Evolutionary conservation across 2,888 invertebrate species (phyloP), one percentile per base, ranked within the genome.

Genomic region (Agrotis exclamationis): DNA sequence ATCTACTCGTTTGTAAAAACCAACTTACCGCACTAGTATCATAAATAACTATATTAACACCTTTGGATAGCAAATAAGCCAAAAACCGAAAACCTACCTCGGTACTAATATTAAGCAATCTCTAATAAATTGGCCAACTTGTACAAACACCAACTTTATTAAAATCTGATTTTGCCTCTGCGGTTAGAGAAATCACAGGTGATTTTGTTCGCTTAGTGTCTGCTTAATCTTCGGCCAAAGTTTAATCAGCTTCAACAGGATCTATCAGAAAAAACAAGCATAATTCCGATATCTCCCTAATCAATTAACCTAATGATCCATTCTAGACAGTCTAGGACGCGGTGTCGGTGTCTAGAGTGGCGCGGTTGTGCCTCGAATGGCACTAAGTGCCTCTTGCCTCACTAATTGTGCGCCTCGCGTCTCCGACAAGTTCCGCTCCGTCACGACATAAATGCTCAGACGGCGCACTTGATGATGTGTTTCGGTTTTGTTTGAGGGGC

Each of bases 331-430:
- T 53, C 47, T 74, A 62, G 62, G 63, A 57, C 79, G 75, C 64
- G 80, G 80, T 80, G 74, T 69, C 74, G 62, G 45, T 76, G 66
- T 39, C 69, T 81, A 64, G 83, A 85, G 81, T 80, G 86, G 82
- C 87, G 83, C 83, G 85, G 85, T 84, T 75, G 84, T 86, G 86
- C 85, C 85, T 81, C 83, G 87, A 91, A 89, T 81, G 83, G 86
- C 86, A 68, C 87, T 91, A 92, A 93, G 93, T 90, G 92, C 88
- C 91, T 87, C 93, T 93, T 87, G 89, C 80, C 83, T 75, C 87
- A 84, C 85, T 94, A 94, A 94, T 94, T 94, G 89, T 89, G 70
- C 80, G 73, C 79, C 81, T 82, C 80, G 74, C 71, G 73, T 63
- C 81, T 78, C 74, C 75, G 75, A 63, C 77, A 64, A 71, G 79